Base-by-base conservation (phyloP, 2,888 invertebrate species). In the Hedychridium roseum region DNA sequence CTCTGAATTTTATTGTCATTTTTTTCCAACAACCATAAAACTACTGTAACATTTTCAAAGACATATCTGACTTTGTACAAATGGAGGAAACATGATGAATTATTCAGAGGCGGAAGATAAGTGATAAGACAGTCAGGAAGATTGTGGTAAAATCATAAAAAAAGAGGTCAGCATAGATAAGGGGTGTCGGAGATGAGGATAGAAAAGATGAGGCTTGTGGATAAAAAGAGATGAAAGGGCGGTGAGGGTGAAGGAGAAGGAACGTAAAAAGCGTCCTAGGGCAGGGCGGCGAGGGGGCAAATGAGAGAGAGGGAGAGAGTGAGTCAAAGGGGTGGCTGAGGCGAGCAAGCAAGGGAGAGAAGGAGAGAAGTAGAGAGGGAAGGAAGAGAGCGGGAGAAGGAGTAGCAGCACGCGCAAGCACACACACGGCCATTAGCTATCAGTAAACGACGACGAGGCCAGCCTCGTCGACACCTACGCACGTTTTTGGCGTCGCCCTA, bases 391-490 rank as follows among this genome's bases (percentile, higher is more conserved):
- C 15, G 14, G 21, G 15, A n/a, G 28, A 26, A 16, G 9, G n/a
- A 28, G 34, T 23, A 14, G n/a, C n/a, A n/a, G n/a, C n/a, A n/a
- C n/a, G n/a, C n/a, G n/a, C 39, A 35, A 11, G 20, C 30, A 12
- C 35, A 23, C 31, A n/a, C 45, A 37, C 23, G 18, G 28, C 28
- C 20, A 47, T 50, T 16, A 41, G 1, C 32, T 40, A 39, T 35
- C 50, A 34, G 43, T 47, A 47, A n/a, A 14, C 50, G 36, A 55
- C 55, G 55, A 52, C 45, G 59, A 50, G 52, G 57, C 21, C 43
- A 30, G 37, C 48, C 44, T 50, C 40, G 50, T 46, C 45, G 49
- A 17, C 46, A 50, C 36, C 47, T 43, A 49, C 50, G 43, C 43
- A 41, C 50, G 52, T 52, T 48, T 47, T 44, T 23, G 52, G 41